Evolutionary conservation across 2,888 invertebrate genomes (phyloP).

Genomic region (Hyposoter dolosus): DNA sequence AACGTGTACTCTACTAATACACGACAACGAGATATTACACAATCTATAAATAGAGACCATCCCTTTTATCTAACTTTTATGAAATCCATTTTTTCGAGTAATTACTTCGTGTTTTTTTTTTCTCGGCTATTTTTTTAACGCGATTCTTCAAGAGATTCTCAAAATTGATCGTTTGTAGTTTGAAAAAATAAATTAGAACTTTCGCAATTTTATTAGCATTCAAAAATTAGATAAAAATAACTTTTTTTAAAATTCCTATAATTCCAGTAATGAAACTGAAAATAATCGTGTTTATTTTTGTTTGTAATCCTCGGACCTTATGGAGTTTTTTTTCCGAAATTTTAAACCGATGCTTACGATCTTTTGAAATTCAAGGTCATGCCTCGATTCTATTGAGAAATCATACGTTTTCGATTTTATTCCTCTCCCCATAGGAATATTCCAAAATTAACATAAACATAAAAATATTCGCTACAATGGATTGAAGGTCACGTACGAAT

Average conservation of each 20-base stretch:
- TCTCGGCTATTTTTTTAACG: background rate
- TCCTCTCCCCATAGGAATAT: too few species aligned
- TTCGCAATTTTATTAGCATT: background rate
- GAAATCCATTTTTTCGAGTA: background rate
- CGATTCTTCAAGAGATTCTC: background rate
- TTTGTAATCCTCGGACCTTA: too few species aligned
- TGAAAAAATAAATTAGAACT: background rate
- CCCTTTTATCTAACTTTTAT: background rate
- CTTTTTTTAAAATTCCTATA: background rate
- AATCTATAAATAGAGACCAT: background rate
- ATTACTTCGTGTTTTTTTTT: background rate
- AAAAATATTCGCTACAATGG: background rate
- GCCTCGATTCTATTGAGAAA: too few species aligned
- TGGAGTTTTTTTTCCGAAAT: too few species aligned
- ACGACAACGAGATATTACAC: conserved; percentile 4
- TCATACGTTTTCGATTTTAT: too few species aligned
- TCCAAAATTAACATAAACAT: too few species aligned
- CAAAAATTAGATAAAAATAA: too few species aligned
- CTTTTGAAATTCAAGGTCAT: too few species aligned
- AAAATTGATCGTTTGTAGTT: background rate
- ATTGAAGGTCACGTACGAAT: background rate
- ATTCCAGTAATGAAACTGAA: background rate
- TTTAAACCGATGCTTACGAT: too few species aligned
- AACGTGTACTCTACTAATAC: background rate
- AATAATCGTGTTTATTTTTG: background rate